Conservation (phyloP, 2,888 invertebrate genomes). For the Synanthedon andrenaeformis region DNA sequence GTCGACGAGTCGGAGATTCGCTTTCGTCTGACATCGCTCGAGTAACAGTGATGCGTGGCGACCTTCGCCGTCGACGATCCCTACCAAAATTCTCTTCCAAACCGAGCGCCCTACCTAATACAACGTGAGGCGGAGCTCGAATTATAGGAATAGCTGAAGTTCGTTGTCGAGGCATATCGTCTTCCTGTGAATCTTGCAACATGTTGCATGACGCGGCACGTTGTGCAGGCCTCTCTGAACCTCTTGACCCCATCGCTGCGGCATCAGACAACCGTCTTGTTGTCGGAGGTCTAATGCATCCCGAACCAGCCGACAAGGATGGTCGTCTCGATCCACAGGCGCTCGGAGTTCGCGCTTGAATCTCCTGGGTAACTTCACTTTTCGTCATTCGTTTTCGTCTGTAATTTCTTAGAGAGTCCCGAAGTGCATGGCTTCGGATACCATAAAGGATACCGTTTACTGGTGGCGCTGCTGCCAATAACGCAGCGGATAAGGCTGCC, state of each 20-base stretch:
- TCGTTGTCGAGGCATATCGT: slow-evolving; percentile 39
- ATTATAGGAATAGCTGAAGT: slow-evolving; percentile 59
- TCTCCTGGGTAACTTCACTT: slow-evolving; percentile 83
- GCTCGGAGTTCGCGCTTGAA: slow-evolving; percentile 83
- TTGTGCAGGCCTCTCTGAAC: slow-evolving; percentile 59
- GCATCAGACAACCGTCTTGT: slow-evolving; percentile 56
- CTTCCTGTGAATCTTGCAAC: slow-evolving; percentile 72
- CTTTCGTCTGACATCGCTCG: slow-evolving; percentile 80
- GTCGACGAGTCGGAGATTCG: slow-evolving; percentile 67
- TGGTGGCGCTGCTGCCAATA: slow-evolving; percentile 77
- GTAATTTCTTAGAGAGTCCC: slow-evolving; percentile 81
- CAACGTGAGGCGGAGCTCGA: slow-evolving; percentile 70
- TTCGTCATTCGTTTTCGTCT: slow-evolving; percentile 83
- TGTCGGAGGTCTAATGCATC: slow-evolving; percentile 53
- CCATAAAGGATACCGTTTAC: slow-evolving; percentile 85
- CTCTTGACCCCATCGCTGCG: slow-evolving; percentile 52
- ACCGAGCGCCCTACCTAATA: slow-evolving; percentile 72
- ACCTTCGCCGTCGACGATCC: slow-evolving; percentile 59
- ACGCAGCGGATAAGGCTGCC: slow-evolving; percentile 72
- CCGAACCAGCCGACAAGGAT: slow-evolving; percentile 73
- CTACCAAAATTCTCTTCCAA: slow-evolving; percentile 49
- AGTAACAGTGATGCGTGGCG: slow-evolving; percentile 79
- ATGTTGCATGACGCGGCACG: slow-evolving; percentile 79
- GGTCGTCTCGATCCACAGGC: slow-evolving; percentile 81
- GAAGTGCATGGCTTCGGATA: slow-evolving; percentile 77